Conservation (phyloP, 2,797 vertebrate species). For the Taenioides sp. region DNA sequence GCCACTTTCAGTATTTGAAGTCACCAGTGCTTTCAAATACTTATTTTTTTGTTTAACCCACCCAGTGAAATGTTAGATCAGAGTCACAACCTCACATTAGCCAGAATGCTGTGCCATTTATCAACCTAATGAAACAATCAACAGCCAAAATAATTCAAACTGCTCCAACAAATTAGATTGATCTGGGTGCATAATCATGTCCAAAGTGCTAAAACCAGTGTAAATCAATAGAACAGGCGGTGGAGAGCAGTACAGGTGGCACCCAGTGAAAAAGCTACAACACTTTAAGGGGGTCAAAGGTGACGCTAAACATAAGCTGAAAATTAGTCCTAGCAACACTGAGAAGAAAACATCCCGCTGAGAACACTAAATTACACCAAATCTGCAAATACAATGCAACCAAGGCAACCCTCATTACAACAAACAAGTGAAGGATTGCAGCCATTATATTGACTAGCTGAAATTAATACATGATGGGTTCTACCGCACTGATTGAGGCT, state of each 20-base stretch:
- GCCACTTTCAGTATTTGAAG: too few species aligned
- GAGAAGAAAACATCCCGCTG: constrained; percentile 20
- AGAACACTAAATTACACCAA: constrained; percentile 49
- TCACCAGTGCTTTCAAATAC: background rate
- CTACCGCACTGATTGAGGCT: background rate
- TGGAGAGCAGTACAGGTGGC: constrained; percentile 19
- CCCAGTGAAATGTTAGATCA: background rate
- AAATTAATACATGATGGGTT: background rate
- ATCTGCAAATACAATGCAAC: constrained; percentile 35
- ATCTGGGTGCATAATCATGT: constrained; percentile 30
- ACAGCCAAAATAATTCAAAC: constrained; percentile 35
- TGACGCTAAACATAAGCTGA: constrained; percentile 12
- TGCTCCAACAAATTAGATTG: constrained; percentile 41
- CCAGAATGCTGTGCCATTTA: constrained; percentile 16
- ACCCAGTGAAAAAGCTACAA: constrained; percentile 10
- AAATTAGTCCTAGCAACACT: constrained; percentile 14
- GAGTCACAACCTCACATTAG: constrained; percentile 9
- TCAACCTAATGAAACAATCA: constrained; percentile 46
- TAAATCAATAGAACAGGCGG: constrained; percentile 37
- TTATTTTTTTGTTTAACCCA: background rate
- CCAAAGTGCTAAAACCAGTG: constrained; percentile 47
- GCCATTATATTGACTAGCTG: constrained; percentile 5
- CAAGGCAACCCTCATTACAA: constrained; percentile 21
- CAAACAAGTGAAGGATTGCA: constrained; percentile 11
- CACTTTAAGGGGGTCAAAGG: constrained; percentile 1